phyloP scores from a whole-genome alignment of 2,113 vertebrate species.

The Corynorhinus townsendii region DNA sequence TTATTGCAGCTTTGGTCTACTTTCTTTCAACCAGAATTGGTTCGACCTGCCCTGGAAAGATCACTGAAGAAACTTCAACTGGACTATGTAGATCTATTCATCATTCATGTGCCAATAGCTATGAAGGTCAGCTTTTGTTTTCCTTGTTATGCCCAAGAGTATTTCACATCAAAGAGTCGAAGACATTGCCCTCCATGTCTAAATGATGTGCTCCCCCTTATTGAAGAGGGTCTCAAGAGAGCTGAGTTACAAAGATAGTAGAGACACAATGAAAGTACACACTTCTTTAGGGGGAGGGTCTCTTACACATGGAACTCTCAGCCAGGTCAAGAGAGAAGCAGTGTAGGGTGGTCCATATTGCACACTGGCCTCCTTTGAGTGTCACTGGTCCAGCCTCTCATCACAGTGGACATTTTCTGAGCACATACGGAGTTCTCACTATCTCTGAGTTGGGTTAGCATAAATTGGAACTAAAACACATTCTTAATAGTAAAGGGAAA shows the following conservation, averaged over 20 bases:
- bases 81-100: slow-evolving; percentile 85
- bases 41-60: slow-evolving; percentile 78
- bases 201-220: background rate
- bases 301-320: background rate
- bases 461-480: background rate
- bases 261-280: background rate
- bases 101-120: slow-evolving; percentile 81
- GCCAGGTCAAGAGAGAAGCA: background rate
- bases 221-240: background rate
- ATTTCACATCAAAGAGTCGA: background rate
- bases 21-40: slow-evolving; percentile 80
- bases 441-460: background rate
- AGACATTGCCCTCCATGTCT: background rate
- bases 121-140: slow-evolving; percentile 78
- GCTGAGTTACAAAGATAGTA: background rate
- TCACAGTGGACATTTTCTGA: background rate
- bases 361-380: background rate
- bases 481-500: background rate
- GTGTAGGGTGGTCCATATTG: too few species aligned
- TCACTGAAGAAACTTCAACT: slow-evolving; percentile 80
- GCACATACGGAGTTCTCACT: background rate
- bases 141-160: too few species aligned
- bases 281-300: background rate
- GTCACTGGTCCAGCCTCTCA: background rate
- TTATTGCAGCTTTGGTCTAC: slow-evolving; percentile 81